Evolutionary conservation across 2,888 invertebrate species (phyloP), one percentile per base, ranked within the genome.

Genomic region (Agrotis segetum): DNA sequence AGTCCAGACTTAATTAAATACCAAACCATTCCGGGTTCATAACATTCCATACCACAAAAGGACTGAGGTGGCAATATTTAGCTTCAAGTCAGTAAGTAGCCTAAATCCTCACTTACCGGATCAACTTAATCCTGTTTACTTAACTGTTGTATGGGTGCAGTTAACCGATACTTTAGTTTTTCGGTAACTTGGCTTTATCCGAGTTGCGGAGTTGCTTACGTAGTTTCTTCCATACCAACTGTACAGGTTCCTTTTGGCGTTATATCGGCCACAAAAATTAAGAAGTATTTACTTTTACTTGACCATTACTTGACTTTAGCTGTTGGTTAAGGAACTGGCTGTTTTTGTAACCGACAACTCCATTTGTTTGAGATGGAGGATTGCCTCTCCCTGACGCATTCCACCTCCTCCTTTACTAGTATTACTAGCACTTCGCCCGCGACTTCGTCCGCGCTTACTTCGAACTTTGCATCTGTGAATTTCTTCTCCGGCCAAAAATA

Each of bases 91-190:
- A 74, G 24, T 74, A 84, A 82, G 74, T 72, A 74, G 68, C 59
- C 74, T 5, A 24, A 82, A 84, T 81, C 82, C 68, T 44, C 70
- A 71, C 77, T 81, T 84, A 82, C 56, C 67, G 56, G 67, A 69
- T 69, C 66, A 46, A 60, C 58, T 66, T 79, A 79, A 79, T 82
- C 79, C 61, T 58, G 46, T 62, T 65, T 81, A 81, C 63, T 47
- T 77, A 66, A 78, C 71, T 40, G 56, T 61, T 55, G 53, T 65
- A 53, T 58, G 61, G 74, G 50, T 61, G 52, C 60, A 67, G 71
- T 77, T 66, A 72, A 65, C 73, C 67, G 64, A 78, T 79, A 72
- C 73, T 50, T 63, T 21, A 19, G 40, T 52, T n/a, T 64, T 71
- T 70, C 19, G 64, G 63, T 72, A 61, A 64, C 24, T 46, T 21